Evolutionary conservation across 2,888 invertebrate species (phyloP).

Genomic region (Ctenicera cuprea): DNA sequence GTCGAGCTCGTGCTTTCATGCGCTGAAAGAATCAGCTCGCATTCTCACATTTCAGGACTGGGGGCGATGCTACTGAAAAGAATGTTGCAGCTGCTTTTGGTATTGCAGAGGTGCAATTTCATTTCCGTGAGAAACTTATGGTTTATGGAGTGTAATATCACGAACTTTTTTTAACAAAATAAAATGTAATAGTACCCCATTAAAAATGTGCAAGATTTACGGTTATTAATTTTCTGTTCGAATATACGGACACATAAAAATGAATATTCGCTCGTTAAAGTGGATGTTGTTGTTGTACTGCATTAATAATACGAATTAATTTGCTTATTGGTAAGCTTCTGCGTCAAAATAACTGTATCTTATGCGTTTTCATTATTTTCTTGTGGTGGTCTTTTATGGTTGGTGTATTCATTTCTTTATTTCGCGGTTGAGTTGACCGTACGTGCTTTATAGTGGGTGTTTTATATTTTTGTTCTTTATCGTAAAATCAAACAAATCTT

Average conservation of each 20-base stretch:
- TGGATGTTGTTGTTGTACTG: neutral
- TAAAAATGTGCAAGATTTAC: conserved; percentile 15
- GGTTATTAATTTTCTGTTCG: conserved; percentile 15
- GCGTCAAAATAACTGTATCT: neutral
- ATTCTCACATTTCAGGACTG: conserved; percentile 28
- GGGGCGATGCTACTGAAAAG: conserved; percentile 18
- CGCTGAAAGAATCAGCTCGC: conserved; percentile 31
- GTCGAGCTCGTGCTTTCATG: conserved; percentile 32
- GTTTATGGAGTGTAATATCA: conserved; percentile 30
- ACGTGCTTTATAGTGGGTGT: no score
- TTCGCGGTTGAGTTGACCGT: no score
- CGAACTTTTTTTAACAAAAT: neutral
- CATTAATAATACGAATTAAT: neutral
- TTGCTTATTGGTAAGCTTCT: neutral
- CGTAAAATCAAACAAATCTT: conserved; percentile 29
- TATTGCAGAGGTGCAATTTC: conserved; percentile 30
- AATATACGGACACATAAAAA: conserved; percentile 4
- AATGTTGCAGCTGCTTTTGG: conserved; percentile 18
- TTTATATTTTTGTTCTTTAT: conserved; percentile 1
- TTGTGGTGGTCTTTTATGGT: neutral
- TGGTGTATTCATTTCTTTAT: no score
- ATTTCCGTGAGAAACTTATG: conserved; percentile 11
- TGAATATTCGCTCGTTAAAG: conserved; percentile 15
- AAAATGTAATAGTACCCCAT: conserved; percentile 11
- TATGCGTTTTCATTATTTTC: neutral